A percentile compares a stretch with the other conserved stretches of the same genome.
These are phyloP conservation scores for Lytechinus variegatus DNA, from an alignment of 35 echinoderm and acorn worm genomes.

Conservation along the genomic window DNA sequence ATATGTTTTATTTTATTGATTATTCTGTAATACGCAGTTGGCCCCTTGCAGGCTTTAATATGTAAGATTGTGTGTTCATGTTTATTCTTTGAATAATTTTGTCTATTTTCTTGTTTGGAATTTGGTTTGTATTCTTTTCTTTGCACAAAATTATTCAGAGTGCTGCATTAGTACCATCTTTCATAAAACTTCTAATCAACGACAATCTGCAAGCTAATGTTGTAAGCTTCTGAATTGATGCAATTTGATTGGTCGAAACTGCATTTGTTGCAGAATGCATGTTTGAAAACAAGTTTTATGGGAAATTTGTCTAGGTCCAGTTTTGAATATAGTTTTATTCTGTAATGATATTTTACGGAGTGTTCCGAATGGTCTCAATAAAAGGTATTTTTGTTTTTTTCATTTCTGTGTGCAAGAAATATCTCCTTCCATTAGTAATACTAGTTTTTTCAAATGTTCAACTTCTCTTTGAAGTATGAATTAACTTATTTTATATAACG, in stretches of 20 bases:
- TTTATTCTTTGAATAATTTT: not conserved
- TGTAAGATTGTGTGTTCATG: not conserved
- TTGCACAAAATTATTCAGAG: conserved; percentile 7
- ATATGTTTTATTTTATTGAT: not conserved
- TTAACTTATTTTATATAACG: not conserved
- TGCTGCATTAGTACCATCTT: not conserved
- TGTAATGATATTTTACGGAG: not conserved
- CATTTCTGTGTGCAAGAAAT: not conserved
- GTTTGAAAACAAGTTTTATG: no score
- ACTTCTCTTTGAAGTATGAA: not conserved
- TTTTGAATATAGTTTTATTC: no score
- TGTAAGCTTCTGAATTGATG: no score
- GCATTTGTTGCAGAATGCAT: no score
- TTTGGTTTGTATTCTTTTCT: not conserved
- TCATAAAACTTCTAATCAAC: no score
- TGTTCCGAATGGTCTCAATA: not conserved
- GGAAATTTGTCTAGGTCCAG: no score
- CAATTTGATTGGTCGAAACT: no score
- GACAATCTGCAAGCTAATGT: no score
- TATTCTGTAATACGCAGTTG: not conserved
- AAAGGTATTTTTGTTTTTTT: not conserved
- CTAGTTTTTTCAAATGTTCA: not conserved
- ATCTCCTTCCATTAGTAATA: not conserved
- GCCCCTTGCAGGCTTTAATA: not conserved
- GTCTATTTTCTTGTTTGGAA: not conserved